Base-by-base conservation (phyloP, 2,888 invertebrate genomes). In the Macaria notata region DNA sequence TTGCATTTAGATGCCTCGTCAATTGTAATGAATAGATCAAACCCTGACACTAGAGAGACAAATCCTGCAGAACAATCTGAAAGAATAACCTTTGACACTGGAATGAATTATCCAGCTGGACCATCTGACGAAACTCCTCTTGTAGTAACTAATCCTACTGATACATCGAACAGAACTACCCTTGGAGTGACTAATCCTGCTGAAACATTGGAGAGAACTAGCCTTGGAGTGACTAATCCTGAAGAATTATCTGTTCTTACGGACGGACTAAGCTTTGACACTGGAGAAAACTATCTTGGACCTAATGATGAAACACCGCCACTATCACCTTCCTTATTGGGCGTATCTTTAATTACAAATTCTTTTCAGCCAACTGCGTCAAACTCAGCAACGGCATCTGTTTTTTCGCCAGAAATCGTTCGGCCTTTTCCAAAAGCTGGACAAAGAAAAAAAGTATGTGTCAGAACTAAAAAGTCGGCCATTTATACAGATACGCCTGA, bases 401-500 rank as follows among this genome's bases (percentile, higher is more conserved):
- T 63, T 5, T 66, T 65, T 62, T 59, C 62, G 5, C 64, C 66
- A 38, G 64, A 65, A 54, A 31, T 29, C 47, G 8, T 70, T 46
- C 61, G 66, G 9, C 64, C 66, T 3, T 56, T 46, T 6, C 63
- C 67, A 43, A 68, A 70, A 59, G 68, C 63, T 48, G 39, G 62
- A 5, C 58, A 53, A 44, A 52, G 60, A 54, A 71, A 65, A 63
- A 51, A 45, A 31, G 43, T 43, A 42, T 56, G 62, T 31, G 30
- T 19, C 4, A 66, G 54, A 56, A 62, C 45, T 3, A 63, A 45
- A 46, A 65, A 67, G 48, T 63, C 65, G 8, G 45, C 65, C 0
- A 65, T 70, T 36, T 67, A 63, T 45, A 65, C 65, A 47, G 65
- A 70, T 46, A 64, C 66, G 8, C 69, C 66, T 4, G 65, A 68